Evolutionary conservation across 2,888 invertebrate species (phyloP).

Genomic region (Nomada fucata): DNA sequence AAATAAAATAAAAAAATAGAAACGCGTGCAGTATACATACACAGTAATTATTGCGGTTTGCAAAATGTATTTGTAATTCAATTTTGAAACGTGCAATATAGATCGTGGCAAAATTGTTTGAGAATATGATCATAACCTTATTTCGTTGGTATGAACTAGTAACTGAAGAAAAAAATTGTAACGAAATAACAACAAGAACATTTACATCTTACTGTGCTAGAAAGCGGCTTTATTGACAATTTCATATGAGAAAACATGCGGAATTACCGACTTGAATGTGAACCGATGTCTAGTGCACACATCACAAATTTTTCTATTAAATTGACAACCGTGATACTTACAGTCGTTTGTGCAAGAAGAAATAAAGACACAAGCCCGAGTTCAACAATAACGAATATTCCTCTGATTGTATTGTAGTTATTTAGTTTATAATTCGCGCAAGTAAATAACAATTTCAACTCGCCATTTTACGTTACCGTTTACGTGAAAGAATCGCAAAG

Average conservation of each 20-base stretch:
- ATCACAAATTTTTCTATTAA: conserved; percentile 53
- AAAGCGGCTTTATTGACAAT: conserved; percentile 39
- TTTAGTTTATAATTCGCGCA: conserved; percentile 56
- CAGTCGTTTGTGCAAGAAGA: conserved; percentile 39
- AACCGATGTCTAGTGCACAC: conserved; percentile 54
- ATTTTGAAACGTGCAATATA: conserved; percentile 34
- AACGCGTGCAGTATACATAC: conserved; percentile 12
- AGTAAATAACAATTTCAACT: conserved; percentile 78
- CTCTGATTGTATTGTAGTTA: conserved; percentile 48
- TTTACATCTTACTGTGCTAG: conserved; percentile 10
- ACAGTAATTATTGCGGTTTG: neutral
- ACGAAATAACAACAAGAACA: conserved; percentile 10
- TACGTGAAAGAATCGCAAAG: conserved; percentile 70
- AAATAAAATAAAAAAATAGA: conserved; percentile 3
- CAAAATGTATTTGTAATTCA: conserved; percentile 35
- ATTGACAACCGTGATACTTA: conserved; percentile 66
- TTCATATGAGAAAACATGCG: conserved; percentile 52
- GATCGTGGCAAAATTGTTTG: conserved; percentile 19
- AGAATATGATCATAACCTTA: conserved; percentile 60
- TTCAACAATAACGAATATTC: conserved; percentile 36
- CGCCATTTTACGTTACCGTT: conserved; percentile 76
- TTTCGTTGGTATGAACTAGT: conserved; percentile 12
- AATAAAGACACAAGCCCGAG: conserved; percentile 43
- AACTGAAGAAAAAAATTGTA: neutral
- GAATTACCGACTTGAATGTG: conserved; percentile 45